Base-by-base conservation (phyloP, 2,113 vertebrate genomes). In the Pycnonotus jocosus region DNA sequence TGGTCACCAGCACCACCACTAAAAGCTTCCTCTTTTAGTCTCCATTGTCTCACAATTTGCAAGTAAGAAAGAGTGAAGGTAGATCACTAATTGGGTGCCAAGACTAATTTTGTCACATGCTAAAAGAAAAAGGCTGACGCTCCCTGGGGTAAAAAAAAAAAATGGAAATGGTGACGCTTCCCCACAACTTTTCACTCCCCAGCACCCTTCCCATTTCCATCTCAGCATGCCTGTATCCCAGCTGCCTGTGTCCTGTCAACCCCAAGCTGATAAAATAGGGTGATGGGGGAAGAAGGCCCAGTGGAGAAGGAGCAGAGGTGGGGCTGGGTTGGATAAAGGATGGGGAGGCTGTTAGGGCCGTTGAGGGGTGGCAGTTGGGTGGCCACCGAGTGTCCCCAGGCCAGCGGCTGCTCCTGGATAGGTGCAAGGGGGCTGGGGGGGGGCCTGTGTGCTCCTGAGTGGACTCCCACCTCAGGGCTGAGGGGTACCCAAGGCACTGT, bases 401-500 rank as follows among this genome's bases (percentile, higher is more conserved):
- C 0, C 0, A 48, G 30, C 0, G 0, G 30, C 69, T 23, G 3
- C 17, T 38, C 53, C 28, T 3, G 28, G 17, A 5, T 1, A 28
- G 62, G 12, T 12, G 33, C 7, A 15, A 0, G 2, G 1, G 9
- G 31, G 15, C 18, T n/a, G 38, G 37, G 25, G 28, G 10, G 10
- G 14, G n/a, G n/a, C 5, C 27, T 6, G 1, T 30, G 21, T 64
- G 25, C 19, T 60, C 24, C 38, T 4, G 3, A 12, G 28, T 3
- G 20, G 31, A 11, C 10, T 40, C 15, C 15, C 3, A 3, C 9
- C 42, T 30, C 31, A 15, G 21, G 12, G 7, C 9, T 18, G n/a
- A 64, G 71, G 4, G 24, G 51, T 28, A 31, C 10, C 15, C 24
- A 15, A 15, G 24, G 8, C 2, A 0, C 4, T 27, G 40, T 19